Percentiles rank a stretch among this genome's conserved stretches.
phyloP scores from a whole-genome alignment of 1,140 invertebrate species.

The Lasaia peninsularis region DNA sequence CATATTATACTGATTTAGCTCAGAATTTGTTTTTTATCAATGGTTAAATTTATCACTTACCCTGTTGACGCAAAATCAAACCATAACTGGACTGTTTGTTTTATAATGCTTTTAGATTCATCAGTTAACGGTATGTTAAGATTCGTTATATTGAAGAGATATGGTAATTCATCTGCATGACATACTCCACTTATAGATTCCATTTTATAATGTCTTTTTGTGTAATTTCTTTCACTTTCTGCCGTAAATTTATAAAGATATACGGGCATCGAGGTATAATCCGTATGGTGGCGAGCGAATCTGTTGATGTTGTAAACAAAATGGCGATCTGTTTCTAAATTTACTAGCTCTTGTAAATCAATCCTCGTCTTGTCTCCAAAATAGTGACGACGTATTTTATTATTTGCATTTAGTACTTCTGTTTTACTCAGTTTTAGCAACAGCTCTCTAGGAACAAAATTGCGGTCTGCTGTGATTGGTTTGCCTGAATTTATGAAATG shows the following conservation, averaged over 20 bases:
- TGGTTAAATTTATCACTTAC: conserved; percentile 33
- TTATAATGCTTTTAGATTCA: conserved; percentile 40
- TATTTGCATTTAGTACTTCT: conserved; percentile 32
- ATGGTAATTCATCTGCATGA: conserved; percentile 61
- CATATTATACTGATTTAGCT: no score
- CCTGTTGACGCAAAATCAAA: conserved; percentile 53
- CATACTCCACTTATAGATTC: conserved; percentile 50
- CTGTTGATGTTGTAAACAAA: conserved; percentile 58
- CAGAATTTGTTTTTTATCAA: no score
- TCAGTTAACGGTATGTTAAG: conserved; percentile 49
- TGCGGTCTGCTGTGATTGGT: conserved; percentile 29
- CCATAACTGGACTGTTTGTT: conserved; percentile 51
- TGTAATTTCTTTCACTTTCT: conserved; percentile 60
- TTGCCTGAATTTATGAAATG: conserved; percentile 32
- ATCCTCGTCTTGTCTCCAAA: conserved; percentile 42
- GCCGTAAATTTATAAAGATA: conserved; percentile 57
- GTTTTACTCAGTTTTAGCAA: conserved; percentile 42
- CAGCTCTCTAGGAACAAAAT: conserved; percentile 57
- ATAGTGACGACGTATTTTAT: conserved; percentile 48
- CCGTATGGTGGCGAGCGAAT: conserved; percentile 44
- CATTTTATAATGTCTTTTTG: conserved; percentile 57
- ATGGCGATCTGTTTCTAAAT: conserved; percentile 49
- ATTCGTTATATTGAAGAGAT: conserved; percentile 55
- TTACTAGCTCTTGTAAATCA: conserved; percentile 35
- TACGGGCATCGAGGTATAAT: conserved; percentile 36